These are phyloP conservation scores for Microtus pennsylvanicus DNA, from an alignment of 2,113 vertebrate genomes.

Conservation along the genomic window DNA sequence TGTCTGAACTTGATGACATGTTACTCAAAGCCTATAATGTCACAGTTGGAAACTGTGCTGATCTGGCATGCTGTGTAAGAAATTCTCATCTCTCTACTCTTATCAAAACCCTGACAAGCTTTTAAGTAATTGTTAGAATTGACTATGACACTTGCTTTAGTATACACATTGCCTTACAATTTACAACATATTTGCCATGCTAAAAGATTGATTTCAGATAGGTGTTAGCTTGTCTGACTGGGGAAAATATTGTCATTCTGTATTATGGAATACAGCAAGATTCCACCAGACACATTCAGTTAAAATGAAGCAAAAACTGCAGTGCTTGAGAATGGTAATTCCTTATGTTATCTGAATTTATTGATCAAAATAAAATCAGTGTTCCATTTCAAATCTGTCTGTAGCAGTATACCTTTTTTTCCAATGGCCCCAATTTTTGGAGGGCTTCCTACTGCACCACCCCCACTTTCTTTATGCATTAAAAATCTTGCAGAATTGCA, in stretches of 20 bases:
- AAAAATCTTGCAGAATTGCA: slow-evolving; percentile 45
- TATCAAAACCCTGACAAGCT: slow-evolving; percentile 74
- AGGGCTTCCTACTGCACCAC: background rate
- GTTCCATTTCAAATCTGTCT: slow-evolving; percentile 71
- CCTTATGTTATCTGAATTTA: slow-evolving; percentile 76
- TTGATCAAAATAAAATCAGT: slow-evolving; percentile 81
- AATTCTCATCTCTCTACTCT: slow-evolving; percentile 64
- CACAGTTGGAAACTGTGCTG: slow-evolving; percentile 66
- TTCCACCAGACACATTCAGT: slow-evolving; percentile 76
- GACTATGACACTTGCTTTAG: slow-evolving; percentile 70
- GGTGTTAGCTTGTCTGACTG: slow-evolving; percentile 60
- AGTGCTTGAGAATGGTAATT: slow-evolving; percentile 72
- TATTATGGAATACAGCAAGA: slow-evolving; percentile 79
- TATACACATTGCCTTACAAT: slow-evolving; percentile 77
- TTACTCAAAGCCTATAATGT: slow-evolving; percentile 72
- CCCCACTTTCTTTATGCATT: background rate
- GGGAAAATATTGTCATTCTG: slow-evolving; percentile 60
- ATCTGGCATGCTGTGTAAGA: slow-evolving; percentile 67
- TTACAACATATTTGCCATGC: slow-evolving; percentile 68
- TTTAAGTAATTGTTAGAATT: slow-evolving; percentile 80
- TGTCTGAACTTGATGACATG: slow-evolving; percentile 60
- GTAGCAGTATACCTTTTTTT: background rate
- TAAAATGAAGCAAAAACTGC: slow-evolving; percentile 79
- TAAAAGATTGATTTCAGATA: slow-evolving; percentile 81
- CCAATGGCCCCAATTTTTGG: background rate